Evolutionary conservation across 2,888 invertebrate species (phyloP), one percentile per base, ranked within the genome.

Genomic region (Pharmacophagus antenor): DNA sequence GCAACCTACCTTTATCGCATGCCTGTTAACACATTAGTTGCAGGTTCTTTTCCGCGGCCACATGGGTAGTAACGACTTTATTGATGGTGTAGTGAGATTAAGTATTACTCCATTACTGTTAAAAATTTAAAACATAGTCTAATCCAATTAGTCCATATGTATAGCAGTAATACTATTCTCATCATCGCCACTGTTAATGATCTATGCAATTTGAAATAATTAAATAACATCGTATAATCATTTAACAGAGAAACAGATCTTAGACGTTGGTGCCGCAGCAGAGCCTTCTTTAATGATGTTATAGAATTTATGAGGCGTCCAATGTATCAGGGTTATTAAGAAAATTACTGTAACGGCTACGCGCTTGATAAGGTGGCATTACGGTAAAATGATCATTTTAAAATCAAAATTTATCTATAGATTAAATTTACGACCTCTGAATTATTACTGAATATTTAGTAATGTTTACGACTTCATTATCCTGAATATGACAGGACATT

Each of bases 321-420:
- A 48, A 41, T 23, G 48, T 48, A 53, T 59, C 59, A 25, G 56
- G 44, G 59, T 60, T 50, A 60, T 60, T 60, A 60, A 60, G 56
- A 25, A 60, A 60, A 60, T 60, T 56, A 47, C 50, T 56, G 56
- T 60, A 60, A 47, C 51, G 56, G 52, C 31, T 48, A 50, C 49
- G 50, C 42, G 50, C 50, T 47, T 50, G 60, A 56, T 56, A 60
- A 47, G 17, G 18, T 37, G 47, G 60, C 21, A 44, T 47, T 31
- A 41, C 56, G 42, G 46, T 56, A 46, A 22, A 46, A 37, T 27
- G 18, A 15, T 51, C 15, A 31, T 50, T n/a, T 48, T 48, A 22
- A 37, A 50, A 42, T 58, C 52, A 22, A 51, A 51, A 25, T 18
- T 8, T 17, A 25, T 47, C 18, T 17, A 37, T 37, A 37, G 37